Evolutionary conservation across 2,888 invertebrate genomes (phyloP), one percentile per base, ranked within the genome.

Genomic region (Lasius platythorax): DNA sequence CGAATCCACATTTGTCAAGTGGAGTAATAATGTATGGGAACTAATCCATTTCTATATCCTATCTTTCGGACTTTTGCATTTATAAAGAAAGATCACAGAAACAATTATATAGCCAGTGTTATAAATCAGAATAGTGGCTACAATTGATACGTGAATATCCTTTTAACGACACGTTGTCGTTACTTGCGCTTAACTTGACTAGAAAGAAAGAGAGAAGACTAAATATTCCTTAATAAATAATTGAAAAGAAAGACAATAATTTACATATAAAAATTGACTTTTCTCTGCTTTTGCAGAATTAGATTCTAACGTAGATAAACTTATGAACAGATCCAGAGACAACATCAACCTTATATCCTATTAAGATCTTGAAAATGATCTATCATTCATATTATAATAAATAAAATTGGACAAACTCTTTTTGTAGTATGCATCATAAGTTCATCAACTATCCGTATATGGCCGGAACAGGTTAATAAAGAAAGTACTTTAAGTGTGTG

Each of bases 31-130:
- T 37, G 5, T 37, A 37, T 63, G 73, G 73, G 5, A 81, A 15
- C 73, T 73, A 73, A 79, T 73, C 79, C 37, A 81, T 81, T 81
- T 72, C 79, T 72, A 46, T 63, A n/a, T 53, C 46, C 40, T 73
- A 46, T 50, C 46, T 72, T 46, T 46, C 6, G 50, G 61, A 50
- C 79, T 81, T 63, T 28, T 33, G 61, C 46, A 12, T 73, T 61
- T 81, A 61, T 63, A 50, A 81, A 72, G 33, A 81, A 68, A 58
- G 18, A 61, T 46, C 33, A 72, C 58, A n/a, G 53, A 53, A 53
- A 53, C n/a, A 53, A 53, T 53, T 53, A n/a, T 53, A 53, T 8
- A 53, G 53, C 8, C n/a, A 8, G n/a, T 9, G 8, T n/a, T 37
- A 30, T 40, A 56, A 66, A 56, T 28, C 11, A 30, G 5, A 37